Conservation (phyloP, 2,113 vertebrate species). For the Microtus pennsylvanicus region DNA sequence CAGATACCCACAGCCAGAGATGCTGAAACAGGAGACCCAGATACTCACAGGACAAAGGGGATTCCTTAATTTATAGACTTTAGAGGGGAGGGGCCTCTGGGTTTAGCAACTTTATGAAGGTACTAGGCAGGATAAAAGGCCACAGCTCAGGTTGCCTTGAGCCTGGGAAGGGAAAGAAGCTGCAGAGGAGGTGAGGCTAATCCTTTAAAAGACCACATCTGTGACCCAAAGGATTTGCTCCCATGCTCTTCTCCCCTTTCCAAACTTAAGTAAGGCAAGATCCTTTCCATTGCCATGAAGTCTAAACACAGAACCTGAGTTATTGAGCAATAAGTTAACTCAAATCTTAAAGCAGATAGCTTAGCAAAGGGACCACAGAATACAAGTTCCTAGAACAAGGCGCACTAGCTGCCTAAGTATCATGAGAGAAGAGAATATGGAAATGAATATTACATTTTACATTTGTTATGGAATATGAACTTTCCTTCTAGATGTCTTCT, state of each 20-base stretch:
- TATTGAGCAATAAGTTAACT: constrained; percentile 17
- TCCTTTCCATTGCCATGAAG: not conserved
- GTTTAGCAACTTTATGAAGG: not conserved
- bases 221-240: not conserved
- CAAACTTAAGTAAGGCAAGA: not conserved
- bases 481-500: not conserved
- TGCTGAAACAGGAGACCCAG: not conserved
- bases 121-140: too few species aligned
- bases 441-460: not conserved
- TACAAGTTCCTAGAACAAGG: not conserved
- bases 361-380: not conserved
- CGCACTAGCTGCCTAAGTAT: not conserved
- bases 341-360: not conserved
- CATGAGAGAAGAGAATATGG: not conserved
- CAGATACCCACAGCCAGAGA: not conserved
- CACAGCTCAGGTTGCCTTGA: not conserved
- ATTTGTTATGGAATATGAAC: not conserved
- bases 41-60: not conserved
- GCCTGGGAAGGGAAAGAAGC: not conserved
- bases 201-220: not conserved
- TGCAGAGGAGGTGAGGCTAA: not conserved
- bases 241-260: not conserved
- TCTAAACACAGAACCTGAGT: constrained; percentile 31
- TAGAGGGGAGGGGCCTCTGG: not conserved
- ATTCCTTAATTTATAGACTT: not conserved